phyloP scores from a whole-genome alignment of 1,140 invertebrate species.

The Drosophila paulistorum region DNA sequence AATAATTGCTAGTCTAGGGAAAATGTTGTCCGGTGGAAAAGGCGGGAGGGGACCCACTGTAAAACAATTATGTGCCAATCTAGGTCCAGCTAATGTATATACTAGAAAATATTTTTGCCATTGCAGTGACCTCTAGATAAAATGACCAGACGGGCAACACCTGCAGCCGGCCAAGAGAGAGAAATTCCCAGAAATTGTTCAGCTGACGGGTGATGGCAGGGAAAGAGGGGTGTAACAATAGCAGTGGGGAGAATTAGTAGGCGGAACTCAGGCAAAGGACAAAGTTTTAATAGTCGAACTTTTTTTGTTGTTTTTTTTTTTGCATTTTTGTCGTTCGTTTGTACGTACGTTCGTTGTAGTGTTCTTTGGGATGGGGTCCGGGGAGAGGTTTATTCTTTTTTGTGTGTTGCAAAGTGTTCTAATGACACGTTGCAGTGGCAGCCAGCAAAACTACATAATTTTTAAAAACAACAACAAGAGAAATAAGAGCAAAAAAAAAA shows the following conservation, averaged over 20 bases:
- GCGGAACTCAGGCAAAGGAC: conserved; percentile 40
- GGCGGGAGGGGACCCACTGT: not conserved
- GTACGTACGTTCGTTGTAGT: not conserved
- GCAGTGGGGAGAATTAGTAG: conserved; percentile 12
- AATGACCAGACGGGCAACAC: conserved; percentile 39
- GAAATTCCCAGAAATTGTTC: too few relatives aligned
- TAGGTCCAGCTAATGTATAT: conserved; percentile 39
- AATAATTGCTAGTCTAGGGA: conserved; percentile 39
- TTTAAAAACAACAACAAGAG: conserved; percentile 40
- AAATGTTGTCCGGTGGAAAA: not conserved
- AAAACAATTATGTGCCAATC: conserved; percentile 15
- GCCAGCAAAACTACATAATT: conserved; percentile 50
- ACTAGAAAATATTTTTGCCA: conserved; percentile 34
- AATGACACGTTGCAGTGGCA: conserved; percentile 57
- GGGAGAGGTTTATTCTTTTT: not conserved
- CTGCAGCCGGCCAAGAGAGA: conserved; percentile 22
- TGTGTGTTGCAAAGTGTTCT: conserved; percentile 45
- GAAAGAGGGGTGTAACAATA: not conserved
- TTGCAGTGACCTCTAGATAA: conserved; percentile 58
- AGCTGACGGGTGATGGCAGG: too few relatives aligned
- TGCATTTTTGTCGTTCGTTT: conserved; percentile 9
- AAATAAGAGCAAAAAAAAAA: conserved; percentile 9
- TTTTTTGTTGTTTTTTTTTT: conserved; percentile 28
- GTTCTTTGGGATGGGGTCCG: not conserved
- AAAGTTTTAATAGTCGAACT: conserved; percentile 48